phyloP scores from a whole-genome alignment of 2,888 invertebrate species.

The Folsomia manolachei region DNA sequence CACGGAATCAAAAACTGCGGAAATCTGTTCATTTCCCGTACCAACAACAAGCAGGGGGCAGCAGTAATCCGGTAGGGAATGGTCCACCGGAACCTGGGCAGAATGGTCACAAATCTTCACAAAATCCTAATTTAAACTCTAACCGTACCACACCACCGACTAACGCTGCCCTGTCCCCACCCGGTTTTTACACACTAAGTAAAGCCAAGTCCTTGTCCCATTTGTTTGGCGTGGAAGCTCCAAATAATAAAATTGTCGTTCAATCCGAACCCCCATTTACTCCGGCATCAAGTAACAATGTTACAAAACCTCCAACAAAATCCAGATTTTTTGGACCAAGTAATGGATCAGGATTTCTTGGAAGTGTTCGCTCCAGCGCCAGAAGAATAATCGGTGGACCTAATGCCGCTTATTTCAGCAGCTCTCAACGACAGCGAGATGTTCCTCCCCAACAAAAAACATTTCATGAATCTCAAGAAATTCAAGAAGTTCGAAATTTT shows the following conservation, averaged over 20 bases:
- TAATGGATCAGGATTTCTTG: constrained; percentile 32
- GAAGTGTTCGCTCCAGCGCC: constrained; percentile 53
- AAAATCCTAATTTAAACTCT: constrained; percentile 18
- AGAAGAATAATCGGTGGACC: constrained; percentile 68
- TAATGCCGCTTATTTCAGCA: constrained; percentile 83
- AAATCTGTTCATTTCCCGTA: constrained; percentile 49
- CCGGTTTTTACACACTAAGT: constrained; percentile 48
- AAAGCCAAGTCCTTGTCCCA: constrained; percentile 47
- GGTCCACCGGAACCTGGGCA: constrained; percentile 53
- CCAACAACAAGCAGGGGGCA: constrained; percentile 23
- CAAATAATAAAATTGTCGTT: background rate
- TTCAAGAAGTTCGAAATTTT: constrained; percentile 53
- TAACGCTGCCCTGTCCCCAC: constrained; percentile 9
- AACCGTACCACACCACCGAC: background rate
- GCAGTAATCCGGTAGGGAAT: constrained; percentile 59
- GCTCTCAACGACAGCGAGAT: constrained; percentile 52
- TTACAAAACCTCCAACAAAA: constrained; percentile 9
- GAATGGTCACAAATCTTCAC: constrained; percentile 30
- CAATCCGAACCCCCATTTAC: constrained; percentile 9
- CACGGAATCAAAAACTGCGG: constrained; percentile 44
- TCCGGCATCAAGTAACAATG: constrained; percentile 11
- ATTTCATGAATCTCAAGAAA: constrained; percentile 59
- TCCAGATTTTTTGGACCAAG: constrained; percentile 22
- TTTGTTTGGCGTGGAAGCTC: constrained; percentile 25
- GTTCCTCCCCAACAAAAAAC: constrained; percentile 36